These are phyloP conservation scores for Cherax quadricarinatus DNA, from an alignment of 1,140 invertebrate genomes.

Conservation along the genomic window DNA sequence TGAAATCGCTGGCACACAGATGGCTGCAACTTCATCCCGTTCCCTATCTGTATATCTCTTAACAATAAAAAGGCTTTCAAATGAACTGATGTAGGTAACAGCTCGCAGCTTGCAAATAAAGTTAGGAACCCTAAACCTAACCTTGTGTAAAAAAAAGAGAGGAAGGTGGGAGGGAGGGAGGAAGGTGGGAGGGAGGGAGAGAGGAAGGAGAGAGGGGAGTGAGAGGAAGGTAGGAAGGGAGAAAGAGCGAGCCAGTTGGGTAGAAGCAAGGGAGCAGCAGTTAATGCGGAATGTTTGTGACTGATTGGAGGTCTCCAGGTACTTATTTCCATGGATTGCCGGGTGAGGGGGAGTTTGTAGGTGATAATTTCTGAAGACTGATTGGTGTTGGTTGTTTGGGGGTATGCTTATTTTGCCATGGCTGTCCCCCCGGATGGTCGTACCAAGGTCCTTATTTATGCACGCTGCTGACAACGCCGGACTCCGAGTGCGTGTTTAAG, in stretches of 20 bases:
- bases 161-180: background rate
- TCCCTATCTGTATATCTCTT: no score
- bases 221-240: background rate
- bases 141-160: no score
- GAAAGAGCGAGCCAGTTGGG: no score
- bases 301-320: background rate
- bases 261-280: background rate
- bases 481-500: conserved; percentile 39
- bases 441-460: conserved; percentile 25
- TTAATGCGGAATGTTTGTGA: background rate
- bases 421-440: conserved; percentile 8
- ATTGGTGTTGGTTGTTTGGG: conserved; percentile 26
- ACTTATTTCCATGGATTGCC: conserved; percentile 8
- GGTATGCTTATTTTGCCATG: background rate
- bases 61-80: no score
- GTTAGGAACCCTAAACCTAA: no score
- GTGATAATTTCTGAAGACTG: conserved; percentile 29
- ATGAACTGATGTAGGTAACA: no score
- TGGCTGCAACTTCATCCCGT: no score
- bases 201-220: background rate
- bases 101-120: no score
- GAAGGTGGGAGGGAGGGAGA: no score
- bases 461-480: conserved; percentile 40
- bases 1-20: no score
- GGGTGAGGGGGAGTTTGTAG: conserved; percentile 9